These are phyloP conservation scores for Heteropelma amictum DNA, from an alignment of 2,888 invertebrate genomes.

Conservation along the genomic window DNA sequence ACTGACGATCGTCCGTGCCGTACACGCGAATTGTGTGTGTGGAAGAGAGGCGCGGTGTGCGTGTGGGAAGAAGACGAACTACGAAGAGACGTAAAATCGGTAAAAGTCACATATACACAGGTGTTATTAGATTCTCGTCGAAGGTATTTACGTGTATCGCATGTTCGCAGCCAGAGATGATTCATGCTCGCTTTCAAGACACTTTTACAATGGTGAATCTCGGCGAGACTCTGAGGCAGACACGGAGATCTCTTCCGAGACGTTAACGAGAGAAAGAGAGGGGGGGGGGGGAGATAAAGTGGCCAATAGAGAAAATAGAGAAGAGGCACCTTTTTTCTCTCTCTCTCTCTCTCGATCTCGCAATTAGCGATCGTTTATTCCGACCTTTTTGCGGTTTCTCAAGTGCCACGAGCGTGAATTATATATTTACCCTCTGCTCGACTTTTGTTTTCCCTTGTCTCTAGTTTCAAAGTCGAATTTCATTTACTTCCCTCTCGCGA, in stretches of 20 bases:
- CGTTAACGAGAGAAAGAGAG: conserved; percentile 3
- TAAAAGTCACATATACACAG: neutral
- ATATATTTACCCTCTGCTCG: neutral
- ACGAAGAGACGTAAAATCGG: too few species aligned
- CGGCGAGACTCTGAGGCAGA: conserved; percentile 15
- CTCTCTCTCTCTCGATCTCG: conserved; percentile 36
- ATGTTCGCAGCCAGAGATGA: conserved; percentile 25
- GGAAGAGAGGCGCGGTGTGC: too few species aligned
- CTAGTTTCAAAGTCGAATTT: conserved; percentile 18
- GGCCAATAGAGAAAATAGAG: conserved; percentile 48
- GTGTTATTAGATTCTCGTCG: neutral
- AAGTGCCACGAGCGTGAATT: neutral
- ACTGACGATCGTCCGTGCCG: too few species aligned
- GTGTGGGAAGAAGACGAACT: too few species aligned
- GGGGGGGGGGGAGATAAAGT: conserved; percentile 26
- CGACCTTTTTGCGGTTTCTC: conserved; percentile 47
- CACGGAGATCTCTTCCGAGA: neutral
- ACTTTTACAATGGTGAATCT: neutral
- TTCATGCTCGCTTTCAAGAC: conserved; percentile 9
- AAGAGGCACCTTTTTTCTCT: conserved; percentile 33
- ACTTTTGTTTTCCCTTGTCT: conserved; percentile 16
- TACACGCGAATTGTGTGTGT: too few species aligned
- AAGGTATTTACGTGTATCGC: neutral
- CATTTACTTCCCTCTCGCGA: neutral
- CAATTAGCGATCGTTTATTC: conserved; percentile 54